These are phyloP conservation scores for Neoscelio sp. DNA, from an alignment of 2,888 invertebrate species.

Conservation along the genomic window DNA sequence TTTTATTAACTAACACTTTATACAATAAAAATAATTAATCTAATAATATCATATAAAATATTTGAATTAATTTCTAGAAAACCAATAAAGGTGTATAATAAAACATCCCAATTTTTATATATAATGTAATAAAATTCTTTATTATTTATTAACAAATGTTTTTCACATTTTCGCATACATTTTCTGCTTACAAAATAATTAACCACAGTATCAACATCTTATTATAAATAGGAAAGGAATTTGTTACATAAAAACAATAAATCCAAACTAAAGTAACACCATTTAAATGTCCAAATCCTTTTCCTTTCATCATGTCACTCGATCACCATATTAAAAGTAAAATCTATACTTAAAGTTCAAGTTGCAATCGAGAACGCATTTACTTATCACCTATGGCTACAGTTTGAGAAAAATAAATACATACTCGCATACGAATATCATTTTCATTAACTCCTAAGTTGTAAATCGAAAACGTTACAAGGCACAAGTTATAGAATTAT, in stretches of 20 bases:
- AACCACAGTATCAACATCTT: conserved; percentile 72
- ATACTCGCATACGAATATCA: conserved; percentile 32
- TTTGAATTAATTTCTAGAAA: too few species aligned
- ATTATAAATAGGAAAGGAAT: conserved; percentile 47
- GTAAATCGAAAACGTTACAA: conserved; percentile 12
- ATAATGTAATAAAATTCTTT: conserved; percentile 81
- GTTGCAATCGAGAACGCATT: neutral
- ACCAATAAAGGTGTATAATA: neutral
- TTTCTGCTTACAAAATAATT: conserved; percentile 77
- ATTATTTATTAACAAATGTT: conserved; percentile 80
- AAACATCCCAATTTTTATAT: conserved; percentile 3
- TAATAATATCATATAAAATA: too few species aligned
- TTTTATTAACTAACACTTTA: too few species aligned
- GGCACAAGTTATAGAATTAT: conserved; percentile 34
- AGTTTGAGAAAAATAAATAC: conserved; percentile 37
- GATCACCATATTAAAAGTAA: neutral
- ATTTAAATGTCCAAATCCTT: conserved; percentile 24
- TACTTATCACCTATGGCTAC: conserved; percentile 30
- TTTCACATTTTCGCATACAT: conserved; percentile 75
- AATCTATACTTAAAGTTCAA: neutral
- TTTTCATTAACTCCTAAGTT: conserved; percentile 13
- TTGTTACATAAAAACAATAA: conserved; percentile 27
- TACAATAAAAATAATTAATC: too few species aligned
- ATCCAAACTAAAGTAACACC: conserved; percentile 2
- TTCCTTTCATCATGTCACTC: conserved; percentile 19